phyloP scores from a whole-genome alignment of 2,113 vertebrate genomes.

The Oenanthe oenanthe region DNA sequence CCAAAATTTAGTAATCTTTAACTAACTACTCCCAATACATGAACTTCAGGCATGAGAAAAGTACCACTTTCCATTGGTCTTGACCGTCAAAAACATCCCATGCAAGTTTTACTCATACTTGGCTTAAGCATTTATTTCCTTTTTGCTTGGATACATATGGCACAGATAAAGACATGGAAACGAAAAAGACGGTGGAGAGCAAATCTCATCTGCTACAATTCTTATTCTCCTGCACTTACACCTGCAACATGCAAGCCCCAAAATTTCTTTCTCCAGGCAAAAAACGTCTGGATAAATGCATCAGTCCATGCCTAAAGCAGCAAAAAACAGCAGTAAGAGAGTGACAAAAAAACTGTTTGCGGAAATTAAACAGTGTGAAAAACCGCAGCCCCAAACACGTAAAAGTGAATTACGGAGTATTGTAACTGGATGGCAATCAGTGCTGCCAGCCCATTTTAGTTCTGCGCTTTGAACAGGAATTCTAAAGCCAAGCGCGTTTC shows the following conservation, averaged over 20 bases:
- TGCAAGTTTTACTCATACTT: neutral
- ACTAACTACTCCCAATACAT: neutral
- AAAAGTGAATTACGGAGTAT: neutral
- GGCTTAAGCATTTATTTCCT: neutral
- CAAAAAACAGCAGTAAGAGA: neutral
- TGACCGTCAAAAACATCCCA: neutral
- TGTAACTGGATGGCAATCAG: neutral
- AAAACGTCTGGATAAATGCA: neutral
- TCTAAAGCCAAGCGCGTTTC: fast-evolving
- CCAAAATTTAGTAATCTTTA: neutral
- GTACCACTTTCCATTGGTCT: neutral
- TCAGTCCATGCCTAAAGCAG: neutral
- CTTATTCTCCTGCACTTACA: neutral
- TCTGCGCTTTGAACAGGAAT: fast-evolving
- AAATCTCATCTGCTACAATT: neutral
- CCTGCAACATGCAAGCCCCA: fast-evolving
- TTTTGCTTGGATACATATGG: neutral
- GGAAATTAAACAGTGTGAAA: fast-evolving
- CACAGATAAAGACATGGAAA: neutral
- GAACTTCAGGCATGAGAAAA: neutral
- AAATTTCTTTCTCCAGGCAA: neutral
- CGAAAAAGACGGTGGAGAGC: fast-evolving
- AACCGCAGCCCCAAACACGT: neutral
- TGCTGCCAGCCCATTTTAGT: no score
- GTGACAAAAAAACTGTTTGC: neutral